A percentile compares a stretch with the other conserved stretches of the same genome.
Conservation (phyloP, 64 coral and sea anemone species). For the Actinia equina region DNA sequence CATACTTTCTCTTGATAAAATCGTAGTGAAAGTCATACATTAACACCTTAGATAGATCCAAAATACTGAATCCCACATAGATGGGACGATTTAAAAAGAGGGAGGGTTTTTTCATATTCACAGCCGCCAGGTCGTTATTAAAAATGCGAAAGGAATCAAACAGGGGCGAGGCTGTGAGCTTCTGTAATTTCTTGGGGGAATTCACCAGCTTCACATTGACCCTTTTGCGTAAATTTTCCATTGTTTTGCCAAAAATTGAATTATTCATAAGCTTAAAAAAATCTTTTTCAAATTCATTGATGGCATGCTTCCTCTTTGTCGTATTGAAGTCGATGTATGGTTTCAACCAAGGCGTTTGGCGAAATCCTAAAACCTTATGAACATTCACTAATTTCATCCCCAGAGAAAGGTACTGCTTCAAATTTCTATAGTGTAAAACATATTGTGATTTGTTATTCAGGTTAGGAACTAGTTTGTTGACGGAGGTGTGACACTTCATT, state of each 20-base stretch:
- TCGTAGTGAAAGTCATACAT: conserved; percentile 17
- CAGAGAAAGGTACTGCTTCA: conserved; percentile 15
- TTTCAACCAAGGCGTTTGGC: background rate
- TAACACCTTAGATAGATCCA: conserved; percentile 6
- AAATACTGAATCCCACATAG: conserved; percentile 5
- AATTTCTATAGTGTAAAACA: conserved; percentile 23
- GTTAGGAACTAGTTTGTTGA: no score
- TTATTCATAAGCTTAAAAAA: background rate
- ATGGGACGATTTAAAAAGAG: background rate
- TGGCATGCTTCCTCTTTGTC: background rate
- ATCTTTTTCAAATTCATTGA: no score
- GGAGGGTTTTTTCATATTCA: conserved; percentile 16
- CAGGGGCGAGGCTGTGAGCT: background rate
- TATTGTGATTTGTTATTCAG: conserved; percentile 13
- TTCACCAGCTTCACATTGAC: conserved; percentile 23
- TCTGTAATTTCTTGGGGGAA: background rate
- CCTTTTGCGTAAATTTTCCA: conserved; percentile 12
- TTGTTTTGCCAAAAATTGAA: conserved; percentile 6
- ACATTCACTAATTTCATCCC: background rate
- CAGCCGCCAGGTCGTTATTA: background rate
- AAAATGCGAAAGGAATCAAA: conserved; percentile 14
- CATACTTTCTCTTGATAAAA: background rate
- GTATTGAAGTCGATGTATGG: conserved; percentile 29
- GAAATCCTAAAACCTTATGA: conserved; percentile 5
- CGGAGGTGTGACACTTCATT: background rate